Percentiles rank a stretch among this genome's conserved stretches.
phyloP scores from a whole-genome alignment of 2,888 invertebrate genomes.

The Temnothorax ravouxi region DNA sequence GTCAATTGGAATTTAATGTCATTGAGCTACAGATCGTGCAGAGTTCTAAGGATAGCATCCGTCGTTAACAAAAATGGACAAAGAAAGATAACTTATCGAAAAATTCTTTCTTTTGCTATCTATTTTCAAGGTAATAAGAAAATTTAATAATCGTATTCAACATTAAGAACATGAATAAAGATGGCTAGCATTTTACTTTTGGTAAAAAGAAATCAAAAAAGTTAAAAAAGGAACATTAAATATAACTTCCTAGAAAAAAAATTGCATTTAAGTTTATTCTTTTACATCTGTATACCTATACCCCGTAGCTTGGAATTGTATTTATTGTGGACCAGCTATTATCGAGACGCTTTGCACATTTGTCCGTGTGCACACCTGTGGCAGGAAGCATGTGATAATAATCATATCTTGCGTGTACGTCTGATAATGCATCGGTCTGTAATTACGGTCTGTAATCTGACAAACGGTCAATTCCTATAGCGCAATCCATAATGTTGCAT shows the following conservation, averaged over 20 bases:
- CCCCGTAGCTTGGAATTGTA: not conserved
- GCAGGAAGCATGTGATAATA: constrained; percentile 58
- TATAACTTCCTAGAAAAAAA: not conserved
- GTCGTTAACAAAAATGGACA: not conserved
- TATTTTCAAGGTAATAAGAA: not conserved
- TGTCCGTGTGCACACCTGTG: constrained; percentile 26
- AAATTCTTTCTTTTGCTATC: not conserved
- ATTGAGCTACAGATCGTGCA: not conserved
- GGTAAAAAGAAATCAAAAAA: not conserved
- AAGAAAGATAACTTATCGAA: no score
- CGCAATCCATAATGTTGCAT: constrained; percentile 68
- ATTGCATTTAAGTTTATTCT: not conserved
- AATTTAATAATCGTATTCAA: not conserved
- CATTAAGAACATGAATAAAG: not conserved
- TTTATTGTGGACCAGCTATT: constrained; percentile 22
- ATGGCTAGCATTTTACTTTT: not conserved
- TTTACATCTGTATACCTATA: not conserved
- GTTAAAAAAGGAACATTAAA: not conserved
- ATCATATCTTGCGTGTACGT: constrained; percentile 65
- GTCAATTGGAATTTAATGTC: constrained; percentile 11
- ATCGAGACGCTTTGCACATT: constrained; percentile 41
- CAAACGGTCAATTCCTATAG: constrained; percentile 77
- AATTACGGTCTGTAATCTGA: constrained; percentile 69
- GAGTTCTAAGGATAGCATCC: not conserved
- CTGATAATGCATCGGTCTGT: constrained; percentile 66